Conservation (phyloP, 2,797 vertebrate genomes). For the Rhinophrynus dorsalis region DNA sequence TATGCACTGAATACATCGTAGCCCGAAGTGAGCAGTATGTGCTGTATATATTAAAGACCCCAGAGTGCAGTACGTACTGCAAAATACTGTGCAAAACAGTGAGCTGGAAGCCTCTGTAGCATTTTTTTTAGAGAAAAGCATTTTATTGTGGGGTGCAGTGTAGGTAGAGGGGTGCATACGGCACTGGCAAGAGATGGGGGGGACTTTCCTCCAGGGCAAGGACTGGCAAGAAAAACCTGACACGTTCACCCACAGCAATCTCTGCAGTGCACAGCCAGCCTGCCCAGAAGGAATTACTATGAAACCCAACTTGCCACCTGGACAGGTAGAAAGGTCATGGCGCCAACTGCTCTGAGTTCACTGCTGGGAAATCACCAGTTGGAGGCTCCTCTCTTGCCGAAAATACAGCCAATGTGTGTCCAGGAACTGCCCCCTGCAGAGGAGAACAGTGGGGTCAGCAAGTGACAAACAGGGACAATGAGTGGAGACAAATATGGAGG, state of each 20-base stretch:
- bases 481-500: neutral
- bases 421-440: neutral
- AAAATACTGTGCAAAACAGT: too few relatives aligned
- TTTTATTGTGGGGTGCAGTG: conserved; percentile 29
- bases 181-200: neutral
- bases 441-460: neutral
- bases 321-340: neutral
- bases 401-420: neutral
- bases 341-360: neutral
- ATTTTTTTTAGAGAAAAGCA: conserved; percentile 41
- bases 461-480: too few relatives aligned
- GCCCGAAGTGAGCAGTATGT: too few relatives aligned
- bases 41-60: too few relatives aligned
- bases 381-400: neutral
- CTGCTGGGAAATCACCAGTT: too few relatives aligned
- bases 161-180: conserved; percentile 13
- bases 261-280: neutral
- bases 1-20: too few relatives aligned
- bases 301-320: neutral
- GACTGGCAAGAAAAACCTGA: neutral
- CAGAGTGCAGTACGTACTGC: too few relatives aligned
- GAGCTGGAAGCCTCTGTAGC: too few relatives aligned
- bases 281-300: neutral
- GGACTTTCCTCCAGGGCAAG: neutral
- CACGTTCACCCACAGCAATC: neutral